Percentiles rank a stretch among this genome's conserved stretches.
These are phyloP conservation scores for Maniola jurtina DNA, from an alignment of 1,140 invertebrate genomes.

Conservation along the genomic window DNA sequence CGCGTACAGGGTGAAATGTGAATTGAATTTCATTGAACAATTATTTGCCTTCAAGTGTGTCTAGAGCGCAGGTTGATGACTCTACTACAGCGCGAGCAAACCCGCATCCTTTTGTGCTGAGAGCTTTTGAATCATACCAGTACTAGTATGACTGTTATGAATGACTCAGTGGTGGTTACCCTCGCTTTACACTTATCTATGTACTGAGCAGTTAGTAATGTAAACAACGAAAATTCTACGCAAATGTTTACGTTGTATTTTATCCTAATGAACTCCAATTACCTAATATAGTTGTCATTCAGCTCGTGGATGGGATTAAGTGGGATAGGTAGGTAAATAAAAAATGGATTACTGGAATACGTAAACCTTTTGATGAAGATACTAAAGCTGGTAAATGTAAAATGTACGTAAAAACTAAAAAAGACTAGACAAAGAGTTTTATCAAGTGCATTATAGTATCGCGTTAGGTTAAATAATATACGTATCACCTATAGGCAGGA, in stretches of 20 bases:
- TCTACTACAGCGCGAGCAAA: constrained; percentile 21
- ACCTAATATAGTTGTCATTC: not conserved
- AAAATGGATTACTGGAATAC: too few species aligned
- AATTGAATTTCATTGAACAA: constrained; percentile 44
- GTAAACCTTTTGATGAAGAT: too few species aligned
- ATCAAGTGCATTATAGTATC: too few species aligned
- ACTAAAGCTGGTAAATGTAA: too few species aligned
- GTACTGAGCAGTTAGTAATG: constrained; percentile 8
- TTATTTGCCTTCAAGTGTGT: constrained; percentile 48
- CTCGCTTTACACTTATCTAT: constrained; percentile 16
- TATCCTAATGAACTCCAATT: not conserved
- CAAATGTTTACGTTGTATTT: not conserved
- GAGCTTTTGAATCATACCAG: constrained; percentile 46
- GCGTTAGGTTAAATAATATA: too few species aligned
- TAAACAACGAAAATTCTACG: constrained; percentile 11
- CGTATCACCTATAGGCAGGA: too few species aligned
- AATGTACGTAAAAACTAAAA: too few species aligned
- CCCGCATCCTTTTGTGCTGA: constrained; percentile 69
- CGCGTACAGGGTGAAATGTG: constrained; percentile 11
- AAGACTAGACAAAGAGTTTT: too few species aligned
- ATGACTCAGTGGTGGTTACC: constrained; percentile 36
- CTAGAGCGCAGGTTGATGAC: constrained; percentile 25
- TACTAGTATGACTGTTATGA: constrained; percentile 29
- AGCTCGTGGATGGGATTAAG: not conserved
- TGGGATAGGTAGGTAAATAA: not conserved